Percentiles rank a stretch among this genome's conserved stretches.
phyloP scores from a whole-genome alignment of 2,797 vertebrate genomes.

The Darevskia mixta region DNA sequence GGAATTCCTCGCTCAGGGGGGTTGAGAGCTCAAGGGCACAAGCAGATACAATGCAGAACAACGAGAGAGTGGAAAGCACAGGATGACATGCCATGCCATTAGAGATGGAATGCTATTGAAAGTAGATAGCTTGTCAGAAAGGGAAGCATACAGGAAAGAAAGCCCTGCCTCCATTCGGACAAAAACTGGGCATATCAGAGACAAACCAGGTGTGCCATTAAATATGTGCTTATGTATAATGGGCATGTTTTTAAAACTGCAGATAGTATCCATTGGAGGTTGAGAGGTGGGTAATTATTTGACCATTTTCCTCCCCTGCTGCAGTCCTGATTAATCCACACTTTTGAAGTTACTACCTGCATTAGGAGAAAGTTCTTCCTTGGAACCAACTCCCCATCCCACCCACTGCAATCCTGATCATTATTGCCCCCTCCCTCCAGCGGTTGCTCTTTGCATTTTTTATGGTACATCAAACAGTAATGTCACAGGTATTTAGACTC shows the following conservation, averaged over 20 bases:
- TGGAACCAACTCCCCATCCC: not conserved
- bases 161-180: conserved; percentile 40
- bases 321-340: not conserved
- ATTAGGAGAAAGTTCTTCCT: not conserved
- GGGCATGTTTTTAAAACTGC: not conserved
- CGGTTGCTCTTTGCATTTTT: not conserved
- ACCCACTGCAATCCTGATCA: not conserved
- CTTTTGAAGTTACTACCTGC: not conserved
- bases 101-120: conserved; percentile 53
- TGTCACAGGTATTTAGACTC: not conserved
- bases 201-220: not conserved
- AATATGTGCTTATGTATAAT: not conserved
- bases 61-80: conserved; percentile 37
- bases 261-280: not conserved
- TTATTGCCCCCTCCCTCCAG: not conserved
- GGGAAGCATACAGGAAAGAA: conserved; percentile 41
- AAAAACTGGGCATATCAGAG: conserved; percentile 34
- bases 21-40: conserved; percentile 19
- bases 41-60: conserved; percentile 23
- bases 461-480: not conserved
- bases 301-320: not conserved
- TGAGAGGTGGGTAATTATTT: not conserved
- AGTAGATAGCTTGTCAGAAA: conserved; percentile 55
- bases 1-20: conserved; percentile 30
- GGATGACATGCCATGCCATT: conserved; percentile 1